Evolutionary conservation across 1,140 invertebrate species (phyloP), one percentile per base, ranked within the genome.

Genomic region (Macrostomum lignano): DNA sequence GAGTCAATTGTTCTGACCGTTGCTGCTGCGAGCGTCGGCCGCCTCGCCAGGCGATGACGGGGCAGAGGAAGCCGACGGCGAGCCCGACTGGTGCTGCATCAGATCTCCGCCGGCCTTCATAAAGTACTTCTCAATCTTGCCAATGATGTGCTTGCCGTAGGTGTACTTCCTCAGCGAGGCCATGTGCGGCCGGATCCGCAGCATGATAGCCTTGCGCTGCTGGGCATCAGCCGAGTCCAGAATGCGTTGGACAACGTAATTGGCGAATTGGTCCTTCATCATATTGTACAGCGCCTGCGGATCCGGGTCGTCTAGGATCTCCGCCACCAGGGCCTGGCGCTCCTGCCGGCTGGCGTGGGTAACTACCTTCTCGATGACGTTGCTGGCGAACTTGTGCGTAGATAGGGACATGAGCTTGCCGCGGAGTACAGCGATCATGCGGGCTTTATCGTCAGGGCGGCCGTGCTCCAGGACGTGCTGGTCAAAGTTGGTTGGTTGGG

Each of bases 161-260:
- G 86, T 96, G 64, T 88, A 96, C 58, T 96, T 94, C 47, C 86
- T 72, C 41, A 98, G 67, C 37, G 82, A 77, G 31, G 72, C 70
- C 49, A 96, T 68, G 60, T 96, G 86, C 15, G 86, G 84, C 44
- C 84, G 71, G 49, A 98, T 96, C 65, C 93, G 88, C 60, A 86
- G 75, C 75, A 96, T 84, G 34, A 98, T 63, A 43, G 86, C 72
- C 62, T 94, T 94, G 32, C 88, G 69, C 55, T 98, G 86, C 13
- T 74, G 71, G 7, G 78, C 75, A 49, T 98, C 88, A 7, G 86
- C 82, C 7, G 98, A 82, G 53, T 98, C 91, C 38, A 98, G 86
- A 86, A 98, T 96, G 60, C 94, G 94, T 60, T 98, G 91, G 17
- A 98, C 84, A 37, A 98, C 91, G 60, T 98, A 98, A 62, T 98